Conservation (phyloP, 2,797 vertebrate genomes). For the Aplochiton taeniatus region DNA sequence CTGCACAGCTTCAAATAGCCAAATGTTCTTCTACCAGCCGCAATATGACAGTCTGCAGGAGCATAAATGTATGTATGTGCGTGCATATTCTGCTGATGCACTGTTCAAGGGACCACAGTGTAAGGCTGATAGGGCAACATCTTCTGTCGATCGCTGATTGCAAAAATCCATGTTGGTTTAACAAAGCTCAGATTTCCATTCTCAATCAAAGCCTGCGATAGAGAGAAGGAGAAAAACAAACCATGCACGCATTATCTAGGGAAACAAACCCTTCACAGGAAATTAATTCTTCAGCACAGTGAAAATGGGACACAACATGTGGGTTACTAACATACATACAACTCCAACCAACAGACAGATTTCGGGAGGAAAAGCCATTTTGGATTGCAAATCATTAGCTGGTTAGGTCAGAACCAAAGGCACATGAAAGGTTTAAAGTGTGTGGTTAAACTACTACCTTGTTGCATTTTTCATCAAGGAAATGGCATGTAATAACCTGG, state of each 20-base stretch:
- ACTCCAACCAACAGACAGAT: neutral
- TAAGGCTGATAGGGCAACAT: constrained; percentile 87
- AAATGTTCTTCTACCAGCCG: constrained; percentile 32
- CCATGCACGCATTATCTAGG: too few relatives aligned
- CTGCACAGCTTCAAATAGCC: constrained; percentile 13
- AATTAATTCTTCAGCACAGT: neutral
- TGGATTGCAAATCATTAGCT: neutral
- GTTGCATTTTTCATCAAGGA: too few relatives aligned
- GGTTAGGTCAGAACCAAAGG: neutral
- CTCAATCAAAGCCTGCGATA: constrained; percentile 84
- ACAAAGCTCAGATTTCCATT: constrained; percentile 86
- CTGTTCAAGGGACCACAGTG: constrained; percentile 81
- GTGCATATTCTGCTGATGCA: neutral
- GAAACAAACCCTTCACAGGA: neutral
- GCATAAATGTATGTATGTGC: neutral
- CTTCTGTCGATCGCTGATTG: constrained; percentile 84
- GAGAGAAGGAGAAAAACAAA: neutral
- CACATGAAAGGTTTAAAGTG: neutral
- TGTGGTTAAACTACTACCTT: neutral
- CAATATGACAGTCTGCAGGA: neutral
- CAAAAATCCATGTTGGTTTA: constrained; percentile 87
- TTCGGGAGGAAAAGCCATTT: neutral
- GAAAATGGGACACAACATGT: neutral
- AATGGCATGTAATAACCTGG: too few relatives aligned
- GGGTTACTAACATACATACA: neutral